Conservation (phyloP, 2,888 invertebrate genomes). For the Campoletis raptor region DNA sequence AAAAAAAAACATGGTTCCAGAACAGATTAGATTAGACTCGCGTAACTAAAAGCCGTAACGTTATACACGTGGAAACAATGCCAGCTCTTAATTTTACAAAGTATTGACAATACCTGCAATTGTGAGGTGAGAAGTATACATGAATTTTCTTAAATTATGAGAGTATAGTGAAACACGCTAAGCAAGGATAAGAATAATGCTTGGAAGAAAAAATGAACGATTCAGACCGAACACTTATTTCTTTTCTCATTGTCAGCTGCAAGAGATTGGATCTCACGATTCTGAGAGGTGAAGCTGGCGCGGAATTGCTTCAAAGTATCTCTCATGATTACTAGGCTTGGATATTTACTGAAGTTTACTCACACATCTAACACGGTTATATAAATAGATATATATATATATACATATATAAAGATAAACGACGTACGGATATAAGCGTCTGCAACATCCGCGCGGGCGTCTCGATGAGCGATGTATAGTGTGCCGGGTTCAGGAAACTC, state of each 20-base stretch:
- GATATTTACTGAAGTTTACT: constrained; percentile 41
- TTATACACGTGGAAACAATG: background rate
- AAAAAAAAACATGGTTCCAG: background rate
- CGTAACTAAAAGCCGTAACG: background rate
- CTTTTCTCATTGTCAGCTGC: background rate
- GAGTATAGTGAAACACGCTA: background rate
- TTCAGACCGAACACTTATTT: background rate
- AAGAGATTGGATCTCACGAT: constrained; percentile 11
- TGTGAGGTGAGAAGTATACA: background rate
- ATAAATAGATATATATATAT: background rate
- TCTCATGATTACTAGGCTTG: constrained; percentile 35
- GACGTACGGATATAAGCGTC: constrained; percentile 34
- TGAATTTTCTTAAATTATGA: background rate
- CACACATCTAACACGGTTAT: background rate
- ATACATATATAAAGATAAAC: constrained; percentile 18
- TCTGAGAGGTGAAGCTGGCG: background rate
- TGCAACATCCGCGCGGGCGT: constrained; percentile 38
- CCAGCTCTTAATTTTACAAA: background rate
- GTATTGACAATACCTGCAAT: background rate
- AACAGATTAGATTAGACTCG: background rate
- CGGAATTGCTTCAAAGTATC: constrained; percentile 6
- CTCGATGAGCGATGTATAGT: constrained; percentile 15
- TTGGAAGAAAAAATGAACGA: background rate
- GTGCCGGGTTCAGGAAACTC: constrained; percentile 54
- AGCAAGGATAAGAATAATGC: background rate